A percentile compares a stretch with the other conserved stretches of the same genome.
phyloP scores from a whole-genome alignment of 2,797 vertebrate species.

The Rallus crepitans region DNA sequence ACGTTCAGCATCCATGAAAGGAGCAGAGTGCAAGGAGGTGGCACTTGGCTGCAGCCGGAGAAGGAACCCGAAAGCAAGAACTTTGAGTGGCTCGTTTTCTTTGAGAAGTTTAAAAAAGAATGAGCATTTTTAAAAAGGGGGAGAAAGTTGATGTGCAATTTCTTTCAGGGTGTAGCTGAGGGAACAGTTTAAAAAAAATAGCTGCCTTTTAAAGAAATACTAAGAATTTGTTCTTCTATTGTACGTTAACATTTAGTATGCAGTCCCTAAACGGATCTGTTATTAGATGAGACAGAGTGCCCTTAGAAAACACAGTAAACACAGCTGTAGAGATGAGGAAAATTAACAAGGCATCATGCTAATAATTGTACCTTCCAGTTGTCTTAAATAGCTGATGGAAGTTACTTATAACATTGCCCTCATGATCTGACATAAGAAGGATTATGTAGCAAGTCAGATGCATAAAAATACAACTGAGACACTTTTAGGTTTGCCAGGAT shows the following conservation, averaged over 20 bases:
- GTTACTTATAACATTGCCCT: background rate
- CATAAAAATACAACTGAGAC: background rate
- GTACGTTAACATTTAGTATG: background rate
- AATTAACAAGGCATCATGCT: background rate
- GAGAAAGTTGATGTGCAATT: background rate
- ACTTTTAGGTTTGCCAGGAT: background rate
- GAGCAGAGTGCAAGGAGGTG: background rate
- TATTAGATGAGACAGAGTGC: conserved; percentile 45
- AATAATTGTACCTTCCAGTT: conserved; percentile 46
- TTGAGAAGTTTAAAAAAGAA: background rate
- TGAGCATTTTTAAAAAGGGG: background rate
- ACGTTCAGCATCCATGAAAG: conserved; percentile 34
- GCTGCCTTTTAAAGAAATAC: background rate
- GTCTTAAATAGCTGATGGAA: background rate
- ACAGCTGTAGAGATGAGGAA: conserved; percentile 51
- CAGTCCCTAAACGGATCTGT: conserved; percentile 23
- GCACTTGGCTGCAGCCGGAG: background rate
- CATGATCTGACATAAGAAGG: background rate
- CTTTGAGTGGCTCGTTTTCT: background rate
- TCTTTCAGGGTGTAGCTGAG: background rate
- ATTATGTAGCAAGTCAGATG: background rate
- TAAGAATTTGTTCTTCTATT: conserved; percentile 37
- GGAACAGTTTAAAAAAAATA: background rate
- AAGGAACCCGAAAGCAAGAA: background rate
- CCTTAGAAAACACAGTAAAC: conserved; percentile 41